A percentile compares a stretch with the other conserved stretches of the same genome.
Conservation (phyloP, 2,797 vertebrate genomes). For the Vipera ursinii region DNA sequence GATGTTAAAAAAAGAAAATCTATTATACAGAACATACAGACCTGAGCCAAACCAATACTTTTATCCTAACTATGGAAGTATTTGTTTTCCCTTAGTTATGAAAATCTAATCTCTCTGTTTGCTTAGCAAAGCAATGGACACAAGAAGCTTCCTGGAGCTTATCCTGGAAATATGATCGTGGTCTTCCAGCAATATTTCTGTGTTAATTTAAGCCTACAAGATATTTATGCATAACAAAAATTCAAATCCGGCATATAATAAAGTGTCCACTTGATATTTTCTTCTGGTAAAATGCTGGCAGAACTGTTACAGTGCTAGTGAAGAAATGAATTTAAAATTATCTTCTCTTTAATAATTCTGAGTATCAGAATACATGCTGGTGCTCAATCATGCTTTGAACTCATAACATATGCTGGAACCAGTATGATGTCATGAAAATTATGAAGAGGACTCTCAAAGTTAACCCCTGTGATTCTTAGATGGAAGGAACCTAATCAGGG, state of each 20-base stretch:
- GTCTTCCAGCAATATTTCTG: not conserved
- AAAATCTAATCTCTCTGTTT: conserved; percentile 11
- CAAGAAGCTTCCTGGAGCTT: not conserved
- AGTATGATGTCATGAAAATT: not conserved
- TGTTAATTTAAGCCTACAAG: not conserved
- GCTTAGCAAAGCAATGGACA: conserved; percentile 6
- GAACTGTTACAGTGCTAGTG: not conserved
- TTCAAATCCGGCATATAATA: not conserved
- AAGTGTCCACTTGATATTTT: not conserved
- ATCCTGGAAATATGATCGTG: not conserved
- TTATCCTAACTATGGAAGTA: not conserved
- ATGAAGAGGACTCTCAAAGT: not conserved
- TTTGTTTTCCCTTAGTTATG: conserved; percentile 7
- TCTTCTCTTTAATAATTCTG: not conserved
- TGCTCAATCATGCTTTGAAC: not conserved
- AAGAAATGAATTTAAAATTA: not conserved
- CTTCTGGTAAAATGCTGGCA: not conserved
- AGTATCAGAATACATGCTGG: not conserved
- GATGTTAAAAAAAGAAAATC: not conserved
- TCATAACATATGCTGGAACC: not conserved
- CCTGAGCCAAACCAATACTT: not conserved
- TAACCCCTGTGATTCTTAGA: not conserved
- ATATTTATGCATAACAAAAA: not conserved
- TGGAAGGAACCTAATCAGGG: not conserved
- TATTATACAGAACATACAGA: not conserved